Percentiles rank a stretch among this genome's conserved stretches.
Evolutionary conservation across 2,113 vertebrate genomes (phyloP).

Genomic region (Corythoichthys intestinalis): DNA sequence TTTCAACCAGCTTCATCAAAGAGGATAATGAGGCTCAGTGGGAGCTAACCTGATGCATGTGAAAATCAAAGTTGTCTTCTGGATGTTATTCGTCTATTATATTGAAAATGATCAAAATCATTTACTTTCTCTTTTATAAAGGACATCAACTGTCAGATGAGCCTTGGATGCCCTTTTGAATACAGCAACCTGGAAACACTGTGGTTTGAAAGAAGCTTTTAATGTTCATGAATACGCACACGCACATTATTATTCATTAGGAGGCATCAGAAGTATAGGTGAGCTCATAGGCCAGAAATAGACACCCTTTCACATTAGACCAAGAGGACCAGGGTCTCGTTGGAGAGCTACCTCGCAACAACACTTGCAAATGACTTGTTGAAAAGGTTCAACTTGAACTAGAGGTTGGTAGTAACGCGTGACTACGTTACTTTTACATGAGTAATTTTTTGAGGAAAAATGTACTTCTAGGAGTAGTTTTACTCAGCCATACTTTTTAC

Average conservation of each 20-base stretch:
- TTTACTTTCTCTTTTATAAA: background rate
- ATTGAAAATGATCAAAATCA: background rate
- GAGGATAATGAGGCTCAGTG: conserved; percentile 1
- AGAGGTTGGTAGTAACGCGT: too few species aligned
- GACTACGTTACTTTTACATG: too few species aligned
- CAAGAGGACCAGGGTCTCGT: too few species aligned
- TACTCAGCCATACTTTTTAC: too few species aligned
- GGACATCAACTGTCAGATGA: conserved; percentile 23
- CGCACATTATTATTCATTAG: conserved; percentile 3
- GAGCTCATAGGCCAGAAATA: background rate
- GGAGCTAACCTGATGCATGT: background rate
- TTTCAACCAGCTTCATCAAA: conserved; percentile 23
- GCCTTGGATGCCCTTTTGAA: conserved; percentile 25
- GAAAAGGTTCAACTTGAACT: too few species aligned
- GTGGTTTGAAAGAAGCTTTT: conserved; percentile 11
- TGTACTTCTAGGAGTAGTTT: too few species aligned
- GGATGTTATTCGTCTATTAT: background rate
- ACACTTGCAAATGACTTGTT: too few species aligned
- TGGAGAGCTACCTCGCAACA: too few species aligned
- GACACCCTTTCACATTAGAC: background rate
- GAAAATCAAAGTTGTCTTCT: background rate
- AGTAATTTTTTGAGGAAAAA: too few species aligned
- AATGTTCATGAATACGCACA: conserved; percentile 4
- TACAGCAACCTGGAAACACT: conserved; percentile 30
- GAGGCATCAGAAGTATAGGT: background rate